phyloP scores from a whole-genome alignment of 2,888 invertebrate genomes.

The Apotomis turbidana region DNA sequence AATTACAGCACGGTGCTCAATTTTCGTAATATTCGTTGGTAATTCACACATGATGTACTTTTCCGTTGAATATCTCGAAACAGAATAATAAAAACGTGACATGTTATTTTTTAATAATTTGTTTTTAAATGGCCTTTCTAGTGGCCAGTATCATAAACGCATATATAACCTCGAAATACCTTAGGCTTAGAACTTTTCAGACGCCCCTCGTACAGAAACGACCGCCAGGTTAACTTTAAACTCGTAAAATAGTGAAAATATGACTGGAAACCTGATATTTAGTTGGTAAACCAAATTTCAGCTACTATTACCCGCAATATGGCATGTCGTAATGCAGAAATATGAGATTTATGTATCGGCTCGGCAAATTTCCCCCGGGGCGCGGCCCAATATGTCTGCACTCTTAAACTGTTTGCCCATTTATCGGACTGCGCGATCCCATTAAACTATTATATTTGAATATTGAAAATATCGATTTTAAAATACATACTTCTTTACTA shows the following conservation, averaged over 20 bases:
- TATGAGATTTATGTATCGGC: constrained; percentile 42
- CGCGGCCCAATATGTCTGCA: constrained; percentile 37
- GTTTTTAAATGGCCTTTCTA: too few relatives aligned
- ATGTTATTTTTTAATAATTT: too few relatives aligned
- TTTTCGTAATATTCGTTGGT: too few relatives aligned
- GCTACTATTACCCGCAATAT: constrained; percentile 34
- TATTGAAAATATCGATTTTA: constrained; percentile 13
- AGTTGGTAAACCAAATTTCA: constrained; percentile 1
- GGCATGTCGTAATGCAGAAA: constrained; percentile 40
- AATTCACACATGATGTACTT: too few relatives aligned
- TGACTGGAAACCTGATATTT: constrained; percentile 5
- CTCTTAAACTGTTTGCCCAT: constrained; percentile 43
- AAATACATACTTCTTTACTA: background rate
- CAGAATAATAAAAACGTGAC: too few relatives aligned
- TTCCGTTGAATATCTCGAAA: too few relatives aligned
- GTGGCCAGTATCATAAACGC: too few relatives aligned
- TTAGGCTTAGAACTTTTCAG: too few relatives aligned
- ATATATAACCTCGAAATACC: too few relatives aligned
- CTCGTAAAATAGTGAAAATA: background rate
- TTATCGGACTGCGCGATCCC: constrained; percentile 29
- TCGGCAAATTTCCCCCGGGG: constrained; percentile 42
- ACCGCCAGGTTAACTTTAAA: background rate
- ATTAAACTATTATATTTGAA: constrained; percentile 22
- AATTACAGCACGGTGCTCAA: too few relatives aligned
- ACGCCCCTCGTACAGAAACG: too few relatives aligned